Conservation (phyloP, 2,113 vertebrate genomes). For the Puntigrus tetrazona region DNA sequence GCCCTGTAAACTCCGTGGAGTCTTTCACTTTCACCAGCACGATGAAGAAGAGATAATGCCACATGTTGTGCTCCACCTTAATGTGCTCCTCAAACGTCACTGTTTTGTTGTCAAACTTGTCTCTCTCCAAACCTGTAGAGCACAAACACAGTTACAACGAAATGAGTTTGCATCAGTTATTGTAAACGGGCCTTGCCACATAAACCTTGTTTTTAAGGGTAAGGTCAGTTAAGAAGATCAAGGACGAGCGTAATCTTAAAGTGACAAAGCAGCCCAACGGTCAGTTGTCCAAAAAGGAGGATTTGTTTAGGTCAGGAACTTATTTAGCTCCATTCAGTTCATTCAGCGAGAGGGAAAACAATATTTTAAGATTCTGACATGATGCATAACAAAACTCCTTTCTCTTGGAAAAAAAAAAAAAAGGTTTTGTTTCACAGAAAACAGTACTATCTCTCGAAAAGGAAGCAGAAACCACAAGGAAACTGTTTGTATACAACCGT, state of each 20-base stretch:
- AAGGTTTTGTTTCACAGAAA: not conserved
- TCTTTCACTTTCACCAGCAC: conserved; percentile 98
- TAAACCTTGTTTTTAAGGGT: not conserved
- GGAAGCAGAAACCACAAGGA: conserved; percentile 23
- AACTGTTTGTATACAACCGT: conserved; percentile 3
- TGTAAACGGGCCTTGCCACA: not conserved
- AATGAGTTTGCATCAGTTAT: not conserved
- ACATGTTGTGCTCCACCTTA: conserved; percentile 99
- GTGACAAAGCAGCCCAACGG: not conserved
- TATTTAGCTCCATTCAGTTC: not conserved
- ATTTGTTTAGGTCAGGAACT: not conserved
- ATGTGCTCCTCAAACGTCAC: conserved; percentile 99
- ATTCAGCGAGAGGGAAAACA: not conserved
- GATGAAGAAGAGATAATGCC: conserved; percentile 98
- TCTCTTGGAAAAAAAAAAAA: not conserved
- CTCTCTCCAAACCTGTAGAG: conserved; percentile 87
- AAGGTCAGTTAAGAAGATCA: conserved; percentile 25
- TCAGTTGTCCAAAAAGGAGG: not conserved
- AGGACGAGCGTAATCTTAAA: not conserved
- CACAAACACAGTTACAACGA: not conserved
- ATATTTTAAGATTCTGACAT: not conserved
- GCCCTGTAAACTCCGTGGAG: conserved; percentile 96
- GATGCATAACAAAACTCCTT: not conserved
- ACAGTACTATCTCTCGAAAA: not conserved
- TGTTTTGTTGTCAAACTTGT: conserved; percentile 99